Evolutionary conservation across 1,140 invertebrate genomes (phyloP), one percentile per base, ranked within the genome.

Genomic region (Drosophila carrolli): DNA sequence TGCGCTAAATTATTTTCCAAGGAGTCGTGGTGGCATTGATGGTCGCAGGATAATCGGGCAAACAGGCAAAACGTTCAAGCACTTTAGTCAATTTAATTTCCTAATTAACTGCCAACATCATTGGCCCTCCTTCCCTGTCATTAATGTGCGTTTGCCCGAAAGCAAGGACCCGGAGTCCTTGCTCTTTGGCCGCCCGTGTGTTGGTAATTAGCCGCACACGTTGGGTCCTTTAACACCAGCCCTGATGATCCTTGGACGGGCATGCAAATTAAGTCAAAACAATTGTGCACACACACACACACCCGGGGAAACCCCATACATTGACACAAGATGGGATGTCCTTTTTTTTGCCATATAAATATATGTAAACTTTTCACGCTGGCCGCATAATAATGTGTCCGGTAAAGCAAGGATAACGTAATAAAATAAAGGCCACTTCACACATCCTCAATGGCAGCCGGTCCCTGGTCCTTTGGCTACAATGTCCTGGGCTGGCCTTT

Each of bases 1-100:
- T 78, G 75, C 75, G 54, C 54, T 65, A 78, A 78, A 78, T 78
- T 78, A 78, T 78, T 72, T 78, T 65, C 61, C 54, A 75, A 75
- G 47, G 54, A 56, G 44, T 43, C 13, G 48, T 29, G 47, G 23
- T n/a, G 4, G 11, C 6, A 32, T 32, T 32, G 29, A 7, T 32
- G 57, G 57, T 27, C 19, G 58, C 41, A 68, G 38, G 67, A 38
- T 50, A 59, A 53, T 53, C 50, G 51, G 43, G 40, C 82, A 89
- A 86, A 83, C 83, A 89, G 71, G 75, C 80, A 89, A 90, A 88
- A 78, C 81, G 84, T 67, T 85, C 74, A 81, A 79, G 75, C 85
- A 90, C 85, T 90, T 90, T 90, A 85, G 59, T 90, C 86, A 90
- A 90, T 90, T 90, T 86, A 90, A 90, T 90, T 90, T 91, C 75